Base-by-base conservation (phyloP, 2,888 invertebrate genomes). In the Trissolcus brochymenae region DNA sequence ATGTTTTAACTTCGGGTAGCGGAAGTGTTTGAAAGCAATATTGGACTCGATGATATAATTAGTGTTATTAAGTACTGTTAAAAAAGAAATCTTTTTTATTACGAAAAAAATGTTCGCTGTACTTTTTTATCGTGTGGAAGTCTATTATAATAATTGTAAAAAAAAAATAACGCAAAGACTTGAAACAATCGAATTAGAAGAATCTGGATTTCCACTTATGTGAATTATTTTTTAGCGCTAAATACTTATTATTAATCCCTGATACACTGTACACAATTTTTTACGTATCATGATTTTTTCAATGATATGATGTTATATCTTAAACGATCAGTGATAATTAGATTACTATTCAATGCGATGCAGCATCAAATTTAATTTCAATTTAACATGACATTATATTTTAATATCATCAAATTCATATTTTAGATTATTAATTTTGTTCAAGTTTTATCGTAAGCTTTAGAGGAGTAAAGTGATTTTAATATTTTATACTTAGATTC, bases 201-300 rank as follows among this genome's bases (percentile, higher is more conserved):
- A 75, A 75, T 76, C 76, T 76, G 74, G 70, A 57, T 7, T 55
- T 19, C n/a, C 14, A 53, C 49, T 19, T 68, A 56, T 55, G 73
- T 43, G 66, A 66, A 73, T 66, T 73, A 65, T 55, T 73, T 73
- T 73, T 65, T 60, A 46, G 56, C 40, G 29, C 49, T 16, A 21
- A 41, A 3, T 29, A 40, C 56, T 65, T 65, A 49, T 56, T 7
- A 35, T 66, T 56, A 16, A 17, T 25, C 46, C 25, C 50, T 50
- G 49, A 40, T 51, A 19, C 57, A 67, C 74, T 74, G 74, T 74
- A 74, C 67, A 62, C 74, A 74, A 74, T 74, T 74, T 74, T 74
- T 17, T 74, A 67, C 67, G 62, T 16, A 25, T 16, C 14, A 46
- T 35, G 35, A 11, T 35, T 35, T 35, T 35, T 9, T 9, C 35